Percentiles rank a stretch among this genome's conserved stretches.
These are phyloP conservation scores for Temnothorax rugatulus DNA, from an alignment of 2,888 invertebrate species.

Conservation along the genomic window DNA sequence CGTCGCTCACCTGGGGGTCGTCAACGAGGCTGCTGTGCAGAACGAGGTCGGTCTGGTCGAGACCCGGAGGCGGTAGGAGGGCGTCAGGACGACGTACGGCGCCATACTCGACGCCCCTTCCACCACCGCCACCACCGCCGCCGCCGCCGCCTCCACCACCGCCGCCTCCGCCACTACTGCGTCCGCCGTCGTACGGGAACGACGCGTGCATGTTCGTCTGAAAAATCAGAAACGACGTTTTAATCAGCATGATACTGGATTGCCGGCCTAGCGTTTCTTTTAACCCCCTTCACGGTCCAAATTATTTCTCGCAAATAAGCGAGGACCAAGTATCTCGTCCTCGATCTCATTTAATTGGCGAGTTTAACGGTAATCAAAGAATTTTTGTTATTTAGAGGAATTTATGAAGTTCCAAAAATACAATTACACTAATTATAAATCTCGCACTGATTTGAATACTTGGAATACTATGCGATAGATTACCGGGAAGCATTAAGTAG, in stretches of 20 bases:
- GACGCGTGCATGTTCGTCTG: slow-evolving; percentile 87
- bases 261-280: background rate
- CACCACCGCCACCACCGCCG: slow-evolving; percentile 74
- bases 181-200: slow-evolving; percentile 86
- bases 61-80: slow-evolving; percentile 84
- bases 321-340: background rate
- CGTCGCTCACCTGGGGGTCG: slow-evolving; percentile 86
- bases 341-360: background rate
- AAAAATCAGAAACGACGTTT: slow-evolving; percentile 75
- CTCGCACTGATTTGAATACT: background rate
- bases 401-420: background rate
- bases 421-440: background rate
- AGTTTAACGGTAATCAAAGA: background rate
- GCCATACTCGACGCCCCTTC: slow-evolving; percentile 83
- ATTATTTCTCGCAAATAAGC: background rate
- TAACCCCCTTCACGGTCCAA: background rate
- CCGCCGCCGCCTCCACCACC: slow-evolving; percentile 80
- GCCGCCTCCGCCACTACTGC: slow-evolving; percentile 84
- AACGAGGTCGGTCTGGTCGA: slow-evolving; percentile 85
- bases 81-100: slow-evolving; percentile 85
- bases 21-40: slow-evolving; percentile 85
- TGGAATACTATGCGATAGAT: background rate
- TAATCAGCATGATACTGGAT: slow-evolving; percentile 1
- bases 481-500: background rate
- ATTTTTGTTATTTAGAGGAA: background rate